These are phyloP conservation scores for Myrmecophaga tridactyla DNA, from an alignment of 2,113 vertebrate genomes.

Conservation along the genomic window DNA sequence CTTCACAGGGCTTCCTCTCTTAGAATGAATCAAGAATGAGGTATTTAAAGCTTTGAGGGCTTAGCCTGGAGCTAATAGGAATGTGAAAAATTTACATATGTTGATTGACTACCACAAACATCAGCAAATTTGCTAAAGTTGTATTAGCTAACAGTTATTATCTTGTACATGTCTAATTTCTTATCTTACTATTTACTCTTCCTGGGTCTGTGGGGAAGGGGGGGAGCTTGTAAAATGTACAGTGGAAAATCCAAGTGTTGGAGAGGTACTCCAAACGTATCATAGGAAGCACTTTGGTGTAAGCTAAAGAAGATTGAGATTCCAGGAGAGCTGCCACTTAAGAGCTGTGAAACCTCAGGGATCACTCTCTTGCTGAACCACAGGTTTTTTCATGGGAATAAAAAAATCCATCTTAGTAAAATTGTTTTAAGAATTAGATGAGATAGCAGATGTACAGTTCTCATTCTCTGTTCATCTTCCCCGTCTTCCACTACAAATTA, in stretches of 20 bases:
- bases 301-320: not conserved
- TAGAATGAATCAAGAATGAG: not conserved
- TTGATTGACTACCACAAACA: slow-evolving; percentile 12
- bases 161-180: slow-evolving; percentile 24
- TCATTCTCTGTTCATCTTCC: not conserved
- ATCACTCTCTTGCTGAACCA: not conserved
- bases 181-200: slow-evolving; percentile 31
- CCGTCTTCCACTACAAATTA: not conserved
- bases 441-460: not conserved
- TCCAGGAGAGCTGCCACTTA: slow-evolving; percentile 5
- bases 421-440: slow-evolving; percentile 26
- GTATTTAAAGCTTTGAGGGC: slow-evolving; percentile 8
- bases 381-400: not conserved
- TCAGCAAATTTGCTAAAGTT: slow-evolving; percentile 17
- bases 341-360: not conserved
- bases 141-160: slow-evolving; percentile 39
- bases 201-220: not conserved
- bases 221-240: not conserved
- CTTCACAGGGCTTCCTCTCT: not conserved
- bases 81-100: not conserved
- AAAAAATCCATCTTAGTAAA: slow-evolving; percentile 27
- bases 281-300: not conserved
- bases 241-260: not conserved
- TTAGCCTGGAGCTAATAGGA: slow-evolving; percentile 36
- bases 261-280: not conserved